Evolutionary conservation across 2,113 vertebrate genomes (phyloP), one percentile per base, ranked within the genome.

Genomic region (Choloepus hoffmanni): DNA sequence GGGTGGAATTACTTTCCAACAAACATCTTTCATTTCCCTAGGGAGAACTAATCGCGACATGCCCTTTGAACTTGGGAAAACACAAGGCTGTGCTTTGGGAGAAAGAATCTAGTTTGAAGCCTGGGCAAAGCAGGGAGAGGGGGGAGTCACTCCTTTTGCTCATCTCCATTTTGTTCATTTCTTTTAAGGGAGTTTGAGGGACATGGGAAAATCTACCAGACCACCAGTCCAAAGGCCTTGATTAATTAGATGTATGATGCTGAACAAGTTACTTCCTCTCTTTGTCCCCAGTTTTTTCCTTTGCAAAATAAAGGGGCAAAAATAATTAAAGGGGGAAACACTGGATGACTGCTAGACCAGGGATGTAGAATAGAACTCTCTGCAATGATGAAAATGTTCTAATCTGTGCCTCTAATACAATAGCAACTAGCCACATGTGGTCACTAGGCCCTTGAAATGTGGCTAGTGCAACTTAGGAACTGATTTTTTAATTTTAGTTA

Each of bases 1-100:
- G 70, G 3, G 2, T 55, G 93, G 84, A 97, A 97, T 96, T 95
- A 67, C 84, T 96, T 97, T 92, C 72, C 84, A 85, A 85, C 78
- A 96, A 86, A 86, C 48, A 78, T 92, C 89, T 90, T 96, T 96
- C 93, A 74, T 96, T 94, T 95, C 92, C 89, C 84, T 58, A 21
- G 67, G 62, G 84, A 63, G 87, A 92, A 88, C 81, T 86, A 92
- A 96, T 94, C 83, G 36, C 10, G 13, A 84, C 33, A 81, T 70
- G 78, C 76, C 93, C 95, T 94, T 45, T 96, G 93, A 96, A 96
- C 89, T 84, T 73, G 10, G 55, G 65, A 62, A 88, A 91, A 95
- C 72, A 79, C 14, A 91, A 18, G 24, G 14, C 53, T 78, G 62
- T 67, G n/a, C 78, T 89, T 79, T 68, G 14, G 33, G 53, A 84